Percentiles rank a stretch among this genome's conserved stretches.
These are phyloP conservation scores for Lochmaea capreae DNA, from an alignment of 2,888 invertebrate genomes.

Conservation along the genomic window DNA sequence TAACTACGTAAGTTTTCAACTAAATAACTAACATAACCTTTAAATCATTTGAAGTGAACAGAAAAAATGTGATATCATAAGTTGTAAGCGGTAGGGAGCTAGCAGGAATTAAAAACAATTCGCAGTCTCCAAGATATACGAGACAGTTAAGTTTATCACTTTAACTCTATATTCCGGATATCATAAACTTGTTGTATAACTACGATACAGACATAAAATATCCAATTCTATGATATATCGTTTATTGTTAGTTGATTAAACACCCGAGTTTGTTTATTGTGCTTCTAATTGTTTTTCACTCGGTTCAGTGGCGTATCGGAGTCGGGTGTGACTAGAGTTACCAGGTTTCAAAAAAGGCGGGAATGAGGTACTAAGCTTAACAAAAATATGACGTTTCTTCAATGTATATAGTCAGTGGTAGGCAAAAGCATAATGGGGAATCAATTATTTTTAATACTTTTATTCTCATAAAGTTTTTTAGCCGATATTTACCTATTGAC, in stretches of 20 bases:
- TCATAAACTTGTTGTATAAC: conserved; percentile 29
- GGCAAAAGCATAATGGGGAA: too few relatives aligned
- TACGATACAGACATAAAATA: conserved; percentile 22
- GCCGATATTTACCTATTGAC: too few relatives aligned
- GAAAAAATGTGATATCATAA: conserved; percentile 18
- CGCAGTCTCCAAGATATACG: conserved; percentile 25
- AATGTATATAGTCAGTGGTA: too few relatives aligned
- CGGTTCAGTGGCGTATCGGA: background rate
- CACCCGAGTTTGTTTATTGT: background rate
- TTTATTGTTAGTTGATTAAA: conserved; percentile 7
- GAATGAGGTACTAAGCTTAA: too few relatives aligned
- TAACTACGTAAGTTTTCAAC: too few relatives aligned
- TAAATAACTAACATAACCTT: too few relatives aligned
- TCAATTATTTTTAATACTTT: too few relatives aligned
- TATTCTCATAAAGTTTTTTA: too few relatives aligned
- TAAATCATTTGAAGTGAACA: background rate
- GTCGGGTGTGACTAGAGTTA: too few relatives aligned
- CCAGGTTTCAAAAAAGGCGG: too few relatives aligned
- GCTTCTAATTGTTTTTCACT: background rate
- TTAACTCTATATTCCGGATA: conserved; percentile 19
- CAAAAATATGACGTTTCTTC: too few relatives aligned
- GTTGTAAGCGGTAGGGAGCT: conserved; percentile 32
- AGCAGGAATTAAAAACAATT: conserved; percentile 37
- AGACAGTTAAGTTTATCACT: conserved; percentile 35
- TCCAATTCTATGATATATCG: conserved; percentile 20